Evolutionary conservation across 1,140 invertebrate genomes (phyloP), one percentile per base, ranked within the genome.

Genomic region (Eciton burchellii): DNA sequence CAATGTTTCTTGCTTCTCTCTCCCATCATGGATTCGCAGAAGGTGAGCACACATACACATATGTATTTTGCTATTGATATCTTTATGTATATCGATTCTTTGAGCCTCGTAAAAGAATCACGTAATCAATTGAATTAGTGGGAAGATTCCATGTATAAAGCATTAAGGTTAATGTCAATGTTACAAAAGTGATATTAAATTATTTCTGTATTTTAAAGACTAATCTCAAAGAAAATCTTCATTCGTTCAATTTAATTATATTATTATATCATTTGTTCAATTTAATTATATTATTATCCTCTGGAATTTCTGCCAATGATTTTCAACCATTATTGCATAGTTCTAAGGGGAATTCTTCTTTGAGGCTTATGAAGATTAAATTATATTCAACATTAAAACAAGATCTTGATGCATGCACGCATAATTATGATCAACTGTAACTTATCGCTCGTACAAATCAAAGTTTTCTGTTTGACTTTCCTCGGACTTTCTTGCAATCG

Each of bases 1-100:
- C 89, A 93, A 93, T 94, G 85, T 91, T 92, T 94, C 90, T 93
- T 94, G 92, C 92, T 92, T 92, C 93, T 88, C 93, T 88, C 81
- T 82, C 84, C 57, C 92, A 89, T 91, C 83, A 89, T 82, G 93
- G 93, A 93, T 89, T 87, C 86, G 62, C 91, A 95, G 94, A 92
- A 95, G 94, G 94, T 95, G 91, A 94, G 94, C 92, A 76, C 26
- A 79, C 41, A 84, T 76, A 62, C 66, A 4, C 71, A 74, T 3
- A 52, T 65, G 11, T 26, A 63, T 52, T 41, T 24, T 9, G 12
- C 14, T 76, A 6, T 54, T 19, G 41, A 0, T 63, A 24, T 47
- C 4, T 5, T 74, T 59, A 29, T 8, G 35, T 35, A 19, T 2
- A 73, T 73, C 52, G 52, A 60, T 60, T 12, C 12, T 74, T 43